Base-by-base conservation (phyloP, 2,113 vertebrate species). In the Tenebrosternarchus preto region DNA sequence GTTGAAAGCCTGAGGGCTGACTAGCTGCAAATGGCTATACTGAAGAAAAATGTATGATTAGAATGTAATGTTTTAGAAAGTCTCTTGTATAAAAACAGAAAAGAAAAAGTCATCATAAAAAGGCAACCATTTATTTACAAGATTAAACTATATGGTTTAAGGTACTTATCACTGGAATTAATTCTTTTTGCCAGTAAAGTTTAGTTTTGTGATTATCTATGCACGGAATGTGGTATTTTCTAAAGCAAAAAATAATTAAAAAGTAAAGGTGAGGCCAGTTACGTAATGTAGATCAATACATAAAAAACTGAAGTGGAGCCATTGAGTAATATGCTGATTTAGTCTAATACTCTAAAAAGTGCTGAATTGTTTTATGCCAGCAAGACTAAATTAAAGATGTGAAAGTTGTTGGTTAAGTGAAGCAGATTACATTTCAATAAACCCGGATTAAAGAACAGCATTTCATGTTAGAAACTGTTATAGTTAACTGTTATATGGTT, bases 11-110 rank as follows among this genome's bases (percentile, higher is more conserved):
- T 63, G 25, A 73, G 24, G 46, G 82, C 85, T 80, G 83, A 78
- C 82, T 86, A 36, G 66, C 63, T 74, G 55, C n/a, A 67, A 64
- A 81, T 66, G 78, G 82, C 79, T 53, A 22, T 12, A 80, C 64
- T 84, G 83, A 85, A 86, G 79, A 84, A 89, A 74, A 72, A 91
- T 78, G 79, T 92, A 92, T 92, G 92, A 81, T 25, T 84, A 89
- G 91, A 93, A 93, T 92, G 89, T 80, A 73, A 77, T 19, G 80
- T 75, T 78, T 76, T 78, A 73, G 82, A 81, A 88, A 75, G 82
- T 74, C 85, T 77, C 79, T 74, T 85, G 78, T 39, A 33, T 82
- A 71, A 81, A 83, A 82, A 73, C 61, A 76, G 86, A 76, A 87
- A 83, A 82, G 63, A 84, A 84, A 77, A 77, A 50, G 81, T 73